phyloP scores from a whole-genome alignment of 2,113 vertebrate species.

The Dromaius novaehollandiae region DNA sequence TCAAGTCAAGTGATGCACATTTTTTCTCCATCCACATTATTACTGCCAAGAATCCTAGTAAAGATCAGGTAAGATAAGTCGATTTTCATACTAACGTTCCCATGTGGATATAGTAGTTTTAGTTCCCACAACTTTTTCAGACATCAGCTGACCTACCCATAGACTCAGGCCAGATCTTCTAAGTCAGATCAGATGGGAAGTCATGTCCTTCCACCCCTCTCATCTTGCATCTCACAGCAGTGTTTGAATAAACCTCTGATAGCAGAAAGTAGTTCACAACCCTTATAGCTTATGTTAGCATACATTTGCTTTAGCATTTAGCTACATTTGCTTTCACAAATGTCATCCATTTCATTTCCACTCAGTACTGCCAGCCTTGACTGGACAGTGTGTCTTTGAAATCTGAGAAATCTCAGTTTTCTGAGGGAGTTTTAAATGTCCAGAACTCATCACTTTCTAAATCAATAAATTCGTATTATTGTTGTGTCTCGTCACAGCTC shows the following conservation, averaged over 20 bases:
- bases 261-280: background rate
- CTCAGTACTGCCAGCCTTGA: background rate
- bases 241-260: background rate
- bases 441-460: background rate
- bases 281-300: background rate
- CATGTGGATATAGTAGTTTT: slow-evolving; percentile 37
- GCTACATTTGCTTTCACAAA: background rate
- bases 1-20: background rate
- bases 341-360: background rate
- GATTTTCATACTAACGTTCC: slow-evolving; percentile 52
- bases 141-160: background rate
- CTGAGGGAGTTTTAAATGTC: background rate
- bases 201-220: background rate
- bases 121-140: slow-evolving; percentile 58
- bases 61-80: slow-evolving; percentile 31
- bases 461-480: background rate
- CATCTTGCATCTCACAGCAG: background rate
- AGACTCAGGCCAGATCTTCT: background rate
- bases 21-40: slow-evolving; percentile 22
- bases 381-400: background rate
- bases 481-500: background rate
- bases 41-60: slow-evolving; percentile 45
- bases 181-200: background rate
- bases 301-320: background rate
- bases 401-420: background rate